phyloP scores from a whole-genome alignment of 2,797 vertebrate genomes.

The Mus caroli region DNA sequence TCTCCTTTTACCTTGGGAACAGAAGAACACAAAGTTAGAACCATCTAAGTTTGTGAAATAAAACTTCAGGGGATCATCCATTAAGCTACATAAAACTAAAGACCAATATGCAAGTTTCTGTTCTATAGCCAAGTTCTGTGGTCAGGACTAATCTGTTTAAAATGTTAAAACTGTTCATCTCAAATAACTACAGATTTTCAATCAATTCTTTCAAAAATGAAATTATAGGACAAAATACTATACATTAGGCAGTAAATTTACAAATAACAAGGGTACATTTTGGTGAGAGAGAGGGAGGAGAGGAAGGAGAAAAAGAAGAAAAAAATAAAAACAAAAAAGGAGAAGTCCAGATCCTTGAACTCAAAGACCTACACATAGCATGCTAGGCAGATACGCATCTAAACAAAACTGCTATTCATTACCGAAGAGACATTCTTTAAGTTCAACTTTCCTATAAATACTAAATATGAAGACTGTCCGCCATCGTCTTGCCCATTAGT shows the following conservation, averaged over 20 bases:
- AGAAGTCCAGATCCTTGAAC: not conserved
- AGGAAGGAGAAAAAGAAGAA: too few species aligned
- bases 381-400: not conserved
- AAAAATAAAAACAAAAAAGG: not conserved
- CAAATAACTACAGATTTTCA: not conserved
- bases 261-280: not conserved
- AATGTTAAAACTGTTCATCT: slow-evolving; percentile 11
- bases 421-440: too few species aligned
- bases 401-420: not conserved
- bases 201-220: not conserved
- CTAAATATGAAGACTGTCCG: not conserved
- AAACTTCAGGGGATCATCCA: not conserved
- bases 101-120: not conserved
- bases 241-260: not conserved
- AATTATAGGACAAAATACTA: not conserved
- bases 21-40: slow-evolving; percentile 77
- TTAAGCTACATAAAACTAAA: not conserved
- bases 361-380: not conserved
- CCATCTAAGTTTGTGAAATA: not conserved
- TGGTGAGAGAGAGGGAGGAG: not conserved
- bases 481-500: not conserved
- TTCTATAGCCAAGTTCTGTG: not conserved
- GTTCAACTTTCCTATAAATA: not conserved
- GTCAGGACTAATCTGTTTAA: not conserved
- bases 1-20: slow-evolving; percentile 94